Evolutionary conservation across 2,113 vertebrate genomes (phyloP), one percentile per base, ranked within the genome.

Genomic region (Sinocyclocheilus anshuiensis): DNA sequence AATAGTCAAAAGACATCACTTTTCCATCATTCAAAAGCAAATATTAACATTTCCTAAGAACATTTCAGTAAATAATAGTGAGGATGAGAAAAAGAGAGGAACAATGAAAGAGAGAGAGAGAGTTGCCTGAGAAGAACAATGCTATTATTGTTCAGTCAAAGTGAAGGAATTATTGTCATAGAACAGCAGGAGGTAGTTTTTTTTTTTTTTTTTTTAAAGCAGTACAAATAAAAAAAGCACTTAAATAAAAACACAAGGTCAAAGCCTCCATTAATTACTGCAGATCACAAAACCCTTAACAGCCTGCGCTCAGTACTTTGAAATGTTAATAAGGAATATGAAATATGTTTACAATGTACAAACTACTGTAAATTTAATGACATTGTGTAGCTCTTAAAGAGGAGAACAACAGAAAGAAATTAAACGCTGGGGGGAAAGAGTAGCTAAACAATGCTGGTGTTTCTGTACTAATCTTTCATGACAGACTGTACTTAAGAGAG

Each of bases 311-410:
- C 79, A 33, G 67, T 57, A 79, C 88, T 89, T 87, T 86, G 86
- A 89, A 87, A 87, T 89, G 84, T 87, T 87, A 89, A 89, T 89
- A 69, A 79, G 69, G 79, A 83, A 57, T 85, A 65, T 72, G 26
- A 87, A 89, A 83, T 39, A 36, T 83, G 83, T 87, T 83, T 87
- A 87, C 83, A 48, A 72, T 85, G 63, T 82, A 65, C 67, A 84
- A 84, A 65, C 81, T 84, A 48, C 82, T 87, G 82, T 87, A 87
- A 84, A 82, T 82, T 55, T 85, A 71, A 87, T 87, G 83, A 77
- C 86, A 71, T 85, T 87, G 79, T 83, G 81, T 87, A 87, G 63
- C 57, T 79, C 29, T 29, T 15, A 77, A 39, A 84, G 57, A 72
- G 53, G 26, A 79, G 57, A 63, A 87, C 53, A 78, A 50, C 24